A percentile compares a stretch with the other conserved stretches of the same genome.
Evolutionary conservation across 2,113 vertebrate genomes (phyloP).

Genomic region (Choloepus hoffmanni): DNA sequence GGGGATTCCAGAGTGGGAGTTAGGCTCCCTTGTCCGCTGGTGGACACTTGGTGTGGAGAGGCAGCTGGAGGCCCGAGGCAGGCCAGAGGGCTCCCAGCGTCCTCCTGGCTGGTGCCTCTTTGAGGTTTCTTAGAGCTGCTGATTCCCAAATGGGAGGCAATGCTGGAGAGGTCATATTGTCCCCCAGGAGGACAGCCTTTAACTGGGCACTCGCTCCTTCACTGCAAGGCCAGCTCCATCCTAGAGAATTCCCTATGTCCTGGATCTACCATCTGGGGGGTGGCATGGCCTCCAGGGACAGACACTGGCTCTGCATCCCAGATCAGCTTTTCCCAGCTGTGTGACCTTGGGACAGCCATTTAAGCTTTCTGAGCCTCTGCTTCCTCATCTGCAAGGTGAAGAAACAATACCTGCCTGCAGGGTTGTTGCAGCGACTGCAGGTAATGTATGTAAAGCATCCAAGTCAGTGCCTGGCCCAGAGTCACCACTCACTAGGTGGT

Average conservation of each 20-base stretch:
- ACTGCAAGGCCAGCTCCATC: background rate
- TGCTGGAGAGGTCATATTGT: background rate
- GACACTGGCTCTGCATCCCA: background rate
- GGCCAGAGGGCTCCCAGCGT: background rate
- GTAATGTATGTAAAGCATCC: background rate
- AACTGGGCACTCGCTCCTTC: background rate
- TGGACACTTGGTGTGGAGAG: background rate
- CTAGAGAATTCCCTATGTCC: background rate
- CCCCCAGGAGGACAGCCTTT: no score
- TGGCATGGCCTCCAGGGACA: background rate
- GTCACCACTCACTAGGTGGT: fast-evolving
- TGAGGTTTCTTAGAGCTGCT: background rate
- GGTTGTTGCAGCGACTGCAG: background rate
- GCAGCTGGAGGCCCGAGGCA: background rate
- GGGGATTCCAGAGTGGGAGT: background rate
- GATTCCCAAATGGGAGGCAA: background rate
- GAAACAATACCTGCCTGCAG: background rate
- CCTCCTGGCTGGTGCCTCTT: background rate
- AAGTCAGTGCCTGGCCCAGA: fast-evolving
- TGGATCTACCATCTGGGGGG: background rate
- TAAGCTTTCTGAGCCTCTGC: background rate
- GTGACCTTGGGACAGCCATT: background rate
- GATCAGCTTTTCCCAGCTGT: background rate
- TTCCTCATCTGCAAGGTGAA: background rate
- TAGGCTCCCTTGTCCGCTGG: background rate